phyloP scores from a whole-genome alignment of 1,140 invertebrate genomes.

The Maniola jurtina region DNA sequence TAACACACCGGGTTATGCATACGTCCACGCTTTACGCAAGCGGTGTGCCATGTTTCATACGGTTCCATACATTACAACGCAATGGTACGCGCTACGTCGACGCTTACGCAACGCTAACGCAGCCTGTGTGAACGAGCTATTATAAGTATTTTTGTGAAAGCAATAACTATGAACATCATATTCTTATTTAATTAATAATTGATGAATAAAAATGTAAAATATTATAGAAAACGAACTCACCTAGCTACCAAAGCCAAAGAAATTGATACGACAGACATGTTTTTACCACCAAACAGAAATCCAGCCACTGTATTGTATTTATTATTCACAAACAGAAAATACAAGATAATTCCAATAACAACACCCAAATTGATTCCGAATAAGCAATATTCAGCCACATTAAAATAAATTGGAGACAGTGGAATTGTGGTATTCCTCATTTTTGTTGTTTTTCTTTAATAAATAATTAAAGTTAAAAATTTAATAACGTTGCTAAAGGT shows the following conservation, averaged over 20 bases:
- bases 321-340: slow-evolving; percentile 65
- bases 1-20: too few species aligned
- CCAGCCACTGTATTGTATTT: slow-evolving; percentile 65
- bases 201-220: too few species aligned
- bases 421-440: slow-evolving; percentile 50
- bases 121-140: too few species aligned
- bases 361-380: slow-evolving; percentile 70
- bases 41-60: too few species aligned
- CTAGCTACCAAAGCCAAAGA: slow-evolving; percentile 63
- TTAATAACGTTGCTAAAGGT: slow-evolving; percentile 1
- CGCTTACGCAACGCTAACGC: too few species aligned
- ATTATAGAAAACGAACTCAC: slow-evolving; percentile 41
- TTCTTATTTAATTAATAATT: too few species aligned
- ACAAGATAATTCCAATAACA: slow-evolving; percentile 66
- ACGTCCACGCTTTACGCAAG: too few species aligned
- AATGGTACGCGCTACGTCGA: too few species aligned
- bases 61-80: too few species aligned
- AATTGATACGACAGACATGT: slow-evolving; percentile 70
- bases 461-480: not conserved
- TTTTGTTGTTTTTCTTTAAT: slow-evolving; percentile 26
- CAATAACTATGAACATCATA: too few species aligned
- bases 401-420: slow-evolving; percentile 66
- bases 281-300: slow-evolving; percentile 70
- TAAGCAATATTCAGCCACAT: slow-evolving; percentile 70
- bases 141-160: too few species aligned